Conservation (phyloP, 2,113 vertebrate species). For the Ctenomys sociabilis region DNA sequence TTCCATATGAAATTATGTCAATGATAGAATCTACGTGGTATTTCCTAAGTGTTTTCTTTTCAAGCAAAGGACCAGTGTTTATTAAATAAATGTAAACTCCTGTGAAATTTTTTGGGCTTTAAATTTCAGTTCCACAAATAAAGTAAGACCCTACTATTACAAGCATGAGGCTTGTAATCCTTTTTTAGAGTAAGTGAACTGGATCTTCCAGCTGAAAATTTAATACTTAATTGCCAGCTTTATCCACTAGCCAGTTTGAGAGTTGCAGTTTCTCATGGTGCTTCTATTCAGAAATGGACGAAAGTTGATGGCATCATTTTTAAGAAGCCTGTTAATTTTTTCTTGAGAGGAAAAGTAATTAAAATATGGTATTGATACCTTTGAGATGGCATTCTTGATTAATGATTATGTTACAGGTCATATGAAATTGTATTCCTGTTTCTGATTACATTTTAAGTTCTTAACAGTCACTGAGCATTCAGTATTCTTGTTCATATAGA, state of each 20-base stretch:
- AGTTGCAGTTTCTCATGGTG: neutral
- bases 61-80: conserved; percentile 39
- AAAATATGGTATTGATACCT: neutral
- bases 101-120: conserved; percentile 53
- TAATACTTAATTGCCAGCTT: neutral
- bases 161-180: neutral
- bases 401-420: neutral
- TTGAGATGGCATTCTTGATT: neutral
- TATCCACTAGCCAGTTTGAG: neutral
- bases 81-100: conserved; percentile 32
- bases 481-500: neutral
- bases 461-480: neutral
- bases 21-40: neutral
- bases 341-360: neutral
- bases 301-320: neutral
- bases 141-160: neutral
- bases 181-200: neutral
- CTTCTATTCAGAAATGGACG: neutral
- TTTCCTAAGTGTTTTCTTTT: conserved; percentile 50
- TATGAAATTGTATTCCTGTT: neutral
- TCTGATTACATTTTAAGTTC: neutral
- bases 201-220: conserved; percentile 21
- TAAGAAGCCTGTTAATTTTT: neutral
- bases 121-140: neutral
- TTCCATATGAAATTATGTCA: conserved; percentile 50